Percentiles rank a stretch among this genome's conserved stretches.
Evolutionary conservation across 2,113 vertebrate genomes (phyloP).

Genomic region (Danionella cerebrum): DNA sequence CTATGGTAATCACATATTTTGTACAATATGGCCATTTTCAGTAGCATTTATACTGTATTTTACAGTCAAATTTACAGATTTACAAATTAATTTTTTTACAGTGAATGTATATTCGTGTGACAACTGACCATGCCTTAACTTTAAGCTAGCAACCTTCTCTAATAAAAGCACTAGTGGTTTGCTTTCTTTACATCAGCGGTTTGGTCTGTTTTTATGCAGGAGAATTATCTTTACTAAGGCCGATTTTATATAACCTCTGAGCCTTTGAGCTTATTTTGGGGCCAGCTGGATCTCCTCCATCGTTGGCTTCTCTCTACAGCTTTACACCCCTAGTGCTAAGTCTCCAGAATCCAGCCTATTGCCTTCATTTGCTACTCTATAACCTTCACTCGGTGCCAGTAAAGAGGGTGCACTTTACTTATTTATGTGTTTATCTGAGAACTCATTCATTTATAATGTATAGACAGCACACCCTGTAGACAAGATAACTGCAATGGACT

Average conservation of each 20-base stretch:
- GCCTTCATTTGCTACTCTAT: neutral
- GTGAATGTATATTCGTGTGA: no score
- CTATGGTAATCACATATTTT: no score
- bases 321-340: neutral
- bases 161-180: no score
- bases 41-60: no score
- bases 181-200: neutral
- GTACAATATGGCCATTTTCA: no score
- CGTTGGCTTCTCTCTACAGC: neutral
- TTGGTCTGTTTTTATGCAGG: neutral
- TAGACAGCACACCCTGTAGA: neutral
- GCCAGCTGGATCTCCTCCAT: neutral
- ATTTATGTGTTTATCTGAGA: conserved; percentile 27
- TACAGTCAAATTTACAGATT: no score
- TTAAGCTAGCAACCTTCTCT: no score
- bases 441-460: conserved; percentile 11
- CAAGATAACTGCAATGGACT: neutral
- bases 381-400: neutral
- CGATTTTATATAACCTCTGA: neutral
- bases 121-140: no score
- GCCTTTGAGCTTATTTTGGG: neutral
- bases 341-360: neutral
- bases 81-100: no score
- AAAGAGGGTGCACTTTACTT: conserved; percentile 19
- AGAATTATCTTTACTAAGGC: neutral